Evolutionary conservation across 2,113 vertebrate species (phyloP), one percentile per base, ranked within the genome.

Genomic region (Platysternon megacephalum): DNA sequence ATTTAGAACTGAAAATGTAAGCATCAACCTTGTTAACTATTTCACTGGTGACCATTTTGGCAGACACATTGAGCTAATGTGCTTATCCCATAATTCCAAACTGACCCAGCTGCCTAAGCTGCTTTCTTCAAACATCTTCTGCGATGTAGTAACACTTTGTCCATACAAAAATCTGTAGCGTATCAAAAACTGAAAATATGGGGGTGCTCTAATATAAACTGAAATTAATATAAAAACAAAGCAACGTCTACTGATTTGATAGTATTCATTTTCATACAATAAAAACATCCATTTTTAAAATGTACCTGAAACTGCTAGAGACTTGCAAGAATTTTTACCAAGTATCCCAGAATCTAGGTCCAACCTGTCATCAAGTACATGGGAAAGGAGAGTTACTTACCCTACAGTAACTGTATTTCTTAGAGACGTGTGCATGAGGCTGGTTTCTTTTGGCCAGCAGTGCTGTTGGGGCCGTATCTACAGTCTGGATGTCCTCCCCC

Each of bases 141-240:
- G 17, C 17, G 7, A 49, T 21, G 49, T 90, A 94, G 46, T 44
- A 55, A 19, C 48, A 48, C 13, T 35, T 42, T 81, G 79, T 29
- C 28, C 48, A 79, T 94, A 92, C 82, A 58, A 91, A 94, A 90
- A 92, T 46, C 46, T n/a, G 52, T 86, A 90, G 16, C 56, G 55
- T 3, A 29, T 72, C 86, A 93, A 26, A 76, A 91, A 56, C 14
- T 3, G 2, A 91, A 94, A 82, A 51, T 32, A 19, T 26, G n/a
- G 10, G 52, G 11, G 2, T 21, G 9, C 10, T 58, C 26, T 68
- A 68, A 68, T 68, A 39, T 39, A 39, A n/a, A 19, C 19, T n/a
- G n/a, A n/a, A n/a, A n/a, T n/a, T 39, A 68, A 68, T n/a, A n/a
- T 16, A 72, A 91, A 79, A 11, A 81, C 8, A 5, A 8, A 26